Conservation (phyloP, 1,140 invertebrate genomes). For the Papilio helenus region DNA sequence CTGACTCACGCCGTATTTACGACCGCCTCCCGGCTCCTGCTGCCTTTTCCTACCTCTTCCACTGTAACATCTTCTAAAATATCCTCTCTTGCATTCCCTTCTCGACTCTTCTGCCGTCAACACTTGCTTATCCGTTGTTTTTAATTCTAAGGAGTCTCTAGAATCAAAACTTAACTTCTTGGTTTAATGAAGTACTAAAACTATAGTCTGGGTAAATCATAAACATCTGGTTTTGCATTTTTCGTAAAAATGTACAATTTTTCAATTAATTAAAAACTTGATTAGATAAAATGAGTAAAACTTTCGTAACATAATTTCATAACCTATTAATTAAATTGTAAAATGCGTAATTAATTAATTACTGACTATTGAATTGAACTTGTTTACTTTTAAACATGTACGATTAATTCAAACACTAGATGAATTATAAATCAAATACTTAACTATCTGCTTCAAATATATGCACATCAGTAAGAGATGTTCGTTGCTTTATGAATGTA, state of each 20-base stretch:
- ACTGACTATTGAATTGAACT: no score
- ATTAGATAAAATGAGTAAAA: no score
- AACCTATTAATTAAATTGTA: no score
- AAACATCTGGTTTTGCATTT: no score
- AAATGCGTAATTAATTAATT: no score
- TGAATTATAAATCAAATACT: not conserved
- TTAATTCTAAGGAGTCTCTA: not conserved
- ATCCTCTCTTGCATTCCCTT: not conserved
- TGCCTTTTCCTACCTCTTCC: slow-evolving; percentile 56
- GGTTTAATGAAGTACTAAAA: no score
- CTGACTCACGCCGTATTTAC: slow-evolving; percentile 76
- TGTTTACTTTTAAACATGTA: no score
- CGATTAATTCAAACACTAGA: no score
- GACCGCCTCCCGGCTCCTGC: slow-evolving; percentile 53
- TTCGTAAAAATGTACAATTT: no score
- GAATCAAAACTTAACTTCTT: not conserved
- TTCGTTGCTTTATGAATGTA: slow-evolving; percentile 26
- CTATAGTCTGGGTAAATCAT: no score
- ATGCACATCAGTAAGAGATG: not conserved
- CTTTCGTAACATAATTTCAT: no score
- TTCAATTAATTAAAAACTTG: no score
- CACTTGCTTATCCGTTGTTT: not conserved
- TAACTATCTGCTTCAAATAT: not conserved
- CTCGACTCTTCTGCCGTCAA: not conserved
- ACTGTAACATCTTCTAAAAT: not conserved